Conservation (phyloP, 2,797 vertebrate species). For the Gymnocypris eckloni region DNA sequence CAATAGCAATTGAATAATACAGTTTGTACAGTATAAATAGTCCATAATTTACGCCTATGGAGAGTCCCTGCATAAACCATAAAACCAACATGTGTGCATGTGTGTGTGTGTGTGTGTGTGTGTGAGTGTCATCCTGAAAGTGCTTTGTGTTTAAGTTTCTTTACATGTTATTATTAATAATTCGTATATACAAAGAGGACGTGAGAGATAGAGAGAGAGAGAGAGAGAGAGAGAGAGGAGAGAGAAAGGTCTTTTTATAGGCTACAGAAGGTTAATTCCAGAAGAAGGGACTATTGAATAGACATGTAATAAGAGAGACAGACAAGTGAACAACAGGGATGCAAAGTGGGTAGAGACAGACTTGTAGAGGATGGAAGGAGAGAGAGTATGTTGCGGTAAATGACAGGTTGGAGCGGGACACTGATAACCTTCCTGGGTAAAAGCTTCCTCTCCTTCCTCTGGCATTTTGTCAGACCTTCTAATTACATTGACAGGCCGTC, state of each 20-base stretch:
- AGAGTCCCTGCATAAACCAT: too few relatives aligned
- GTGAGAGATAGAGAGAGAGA: too few relatives aligned
- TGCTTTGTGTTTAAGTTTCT: neutral
- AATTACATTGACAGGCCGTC: constrained; percentile 79
- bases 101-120: too few relatives aligned
- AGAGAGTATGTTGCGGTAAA: constrained; percentile 67
- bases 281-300: constrained; percentile 33
- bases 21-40: too few relatives aligned
- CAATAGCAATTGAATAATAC: too few relatives aligned
- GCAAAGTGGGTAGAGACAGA: neutral
- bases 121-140: too few relatives aligned
- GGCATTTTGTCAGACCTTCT: constrained; percentile 79
- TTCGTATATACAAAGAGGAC: neutral
- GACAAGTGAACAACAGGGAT: constrained; percentile 19
- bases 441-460: constrained; percentile 76
- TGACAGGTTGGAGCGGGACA: constrained; percentile 75
- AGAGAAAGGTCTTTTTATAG: too few relatives aligned
- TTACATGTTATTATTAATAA: neutral
- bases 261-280: neutral
- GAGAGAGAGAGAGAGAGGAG: too few relatives aligned
- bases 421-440: constrained; percentile 85
- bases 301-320: constrained; percentile 30
- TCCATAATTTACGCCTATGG: too few relatives aligned
- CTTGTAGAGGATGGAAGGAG: constrained; percentile 36
- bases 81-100: neutral